Evolutionary conservation across 2,888 invertebrate species (phyloP), one percentile per base, ranked within the genome.

Genomic region (Synanthedon myopaeformis): DNA sequence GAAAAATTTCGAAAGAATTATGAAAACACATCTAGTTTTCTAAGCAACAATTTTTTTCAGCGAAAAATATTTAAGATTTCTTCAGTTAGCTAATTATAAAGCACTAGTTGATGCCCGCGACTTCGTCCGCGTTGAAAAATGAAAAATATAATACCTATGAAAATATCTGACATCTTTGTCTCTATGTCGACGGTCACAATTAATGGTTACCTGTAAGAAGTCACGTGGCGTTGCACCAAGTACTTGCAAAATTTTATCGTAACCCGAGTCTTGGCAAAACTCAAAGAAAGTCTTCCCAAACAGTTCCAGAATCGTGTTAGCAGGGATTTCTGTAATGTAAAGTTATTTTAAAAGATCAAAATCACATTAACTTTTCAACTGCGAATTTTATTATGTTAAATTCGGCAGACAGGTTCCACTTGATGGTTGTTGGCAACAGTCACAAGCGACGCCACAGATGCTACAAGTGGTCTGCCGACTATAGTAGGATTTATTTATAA

Each of bases 281-380:
- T 97, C 97, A 73, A 97, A 97, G 84, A 98, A 98, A 65, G 96
- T 97, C 73, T 95, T 95, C 1, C 98, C 98, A 69, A 98, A 97
- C 4, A 95, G 84, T 75, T 97, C 96, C 65, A 97, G 82, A 63
- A 97, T 96, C 41, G 93, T 93, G 68, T 95, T 93, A 1, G 96
- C 96, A 41, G 96, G 96, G 59, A 96, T 95, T 74, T 96, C 97
- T 97, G 75, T 4, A 83, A 83, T 55, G 56, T 56, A 48, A 54
- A 55, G 55, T 10, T 14, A 28, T 41, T 41, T 66, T 35, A 10
- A 23, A 23, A 23, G 5, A 23, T 1, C 23, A 45, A 23, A 55
- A 19, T 50, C 23, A 28, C 28, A 28, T 28, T 28, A 5, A 28
- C 6, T 28, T 28, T 6, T 28, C 28, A 28, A 28, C 28, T 28